A percentile compares a stretch with the other conserved stretches of the same genome.
phyloP scores from a whole-genome alignment of 2,888 invertebrate species.

The Scaptomyza tumidula region DNA sequence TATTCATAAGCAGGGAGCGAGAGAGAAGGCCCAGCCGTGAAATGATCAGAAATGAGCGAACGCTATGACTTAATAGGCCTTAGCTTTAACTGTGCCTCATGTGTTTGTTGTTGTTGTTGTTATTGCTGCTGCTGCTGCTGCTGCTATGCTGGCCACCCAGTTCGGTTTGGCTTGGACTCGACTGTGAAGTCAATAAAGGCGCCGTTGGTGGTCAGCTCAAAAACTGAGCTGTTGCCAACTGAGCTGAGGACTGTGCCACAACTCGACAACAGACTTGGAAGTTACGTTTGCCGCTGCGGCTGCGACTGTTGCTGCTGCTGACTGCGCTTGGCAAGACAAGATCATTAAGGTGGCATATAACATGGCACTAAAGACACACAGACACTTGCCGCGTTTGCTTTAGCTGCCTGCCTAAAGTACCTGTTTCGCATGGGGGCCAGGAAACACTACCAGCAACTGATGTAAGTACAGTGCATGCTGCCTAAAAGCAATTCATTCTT shows the following conservation, averaged over 20 bases:
- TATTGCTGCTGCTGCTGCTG: constrained; percentile 42
- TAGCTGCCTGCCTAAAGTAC: constrained; percentile 66
- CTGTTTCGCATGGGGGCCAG: constrained; percentile 68
- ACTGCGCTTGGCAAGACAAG: constrained; percentile 77
- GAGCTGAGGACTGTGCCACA: constrained; percentile 58
- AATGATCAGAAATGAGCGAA: constrained; percentile 72
- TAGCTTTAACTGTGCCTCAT: constrained; percentile 57
- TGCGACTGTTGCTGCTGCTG: constrained; percentile 27
- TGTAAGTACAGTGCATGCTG: constrained; percentile 42
- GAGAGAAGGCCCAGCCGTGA: constrained; percentile 62
- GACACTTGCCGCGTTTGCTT: constrained; percentile 67
- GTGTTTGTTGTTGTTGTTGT: constrained; percentile 42
- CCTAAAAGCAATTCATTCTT: constrained; percentile 8
- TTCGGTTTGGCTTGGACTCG: constrained; percentile 48
- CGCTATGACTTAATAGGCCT: constrained; percentile 83
- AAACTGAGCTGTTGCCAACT: constrained; percentile 78
- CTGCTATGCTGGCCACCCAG: constrained; percentile 52
- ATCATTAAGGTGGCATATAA: constrained; percentile 83
- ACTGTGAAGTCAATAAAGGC: constrained; percentile 82
- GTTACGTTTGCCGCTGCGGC: constrained; percentile 30
- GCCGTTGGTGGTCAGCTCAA: constrained; percentile 81
- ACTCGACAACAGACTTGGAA: constrained; percentile 52
- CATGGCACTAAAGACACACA: constrained; percentile 79
- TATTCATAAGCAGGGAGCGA: constrained; percentile 64
- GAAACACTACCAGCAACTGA: constrained; percentile 18